A percentile compares a stretch with the other conserved stretches of the same genome.
phyloP scores from a whole-genome alignment of 2,888 invertebrate species.

The Drosophila formosana region DNA sequence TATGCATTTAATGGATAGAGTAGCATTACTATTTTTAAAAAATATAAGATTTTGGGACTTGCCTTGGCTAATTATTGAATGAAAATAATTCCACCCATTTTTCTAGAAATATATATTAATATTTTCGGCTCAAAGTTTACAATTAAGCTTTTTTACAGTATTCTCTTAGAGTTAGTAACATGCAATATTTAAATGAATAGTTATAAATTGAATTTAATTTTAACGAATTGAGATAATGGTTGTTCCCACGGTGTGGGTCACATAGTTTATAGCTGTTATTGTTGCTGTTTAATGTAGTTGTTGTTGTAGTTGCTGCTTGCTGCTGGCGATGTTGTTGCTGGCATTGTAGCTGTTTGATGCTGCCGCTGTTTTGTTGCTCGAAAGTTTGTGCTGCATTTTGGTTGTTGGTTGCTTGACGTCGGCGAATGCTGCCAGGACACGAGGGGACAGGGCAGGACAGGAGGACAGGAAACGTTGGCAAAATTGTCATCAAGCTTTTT shows the following conservation, averaged over 20 bases:
- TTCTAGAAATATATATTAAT: no score
- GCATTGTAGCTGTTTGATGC: no score
- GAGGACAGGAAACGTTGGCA: slow-evolving; percentile 55
- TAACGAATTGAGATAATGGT: not conserved
- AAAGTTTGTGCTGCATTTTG: slow-evolving; percentile 61
- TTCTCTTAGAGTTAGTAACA: no score
- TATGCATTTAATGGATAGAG: no score
- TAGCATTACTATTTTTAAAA: no score
- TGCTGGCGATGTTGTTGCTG: slow-evolving; percentile 27
- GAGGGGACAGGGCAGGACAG: slow-evolving; percentile 27
- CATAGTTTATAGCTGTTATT: not conserved
- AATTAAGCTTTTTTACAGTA: no score
- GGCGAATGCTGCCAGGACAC: slow-evolving; percentile 42
- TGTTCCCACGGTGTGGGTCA: slow-evolving; percentile 1
- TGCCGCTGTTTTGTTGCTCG: slow-evolving; percentile 28
- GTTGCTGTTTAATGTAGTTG: slow-evolving; percentile 10
- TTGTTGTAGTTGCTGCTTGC: slow-evolving; percentile 23
- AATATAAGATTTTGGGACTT: no score
- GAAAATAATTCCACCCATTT: no score
- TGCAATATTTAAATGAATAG: no score
- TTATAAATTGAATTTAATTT: not conserved
- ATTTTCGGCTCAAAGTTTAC: no score
- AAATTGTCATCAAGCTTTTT: slow-evolving; percentile 80
- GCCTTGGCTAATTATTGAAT: no score
- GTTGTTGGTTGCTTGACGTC: slow-evolving; percentile 21